Base-by-base conservation (phyloP, 1,140 invertebrate species). In the Camponotus pennsylvanicus region DNA sequence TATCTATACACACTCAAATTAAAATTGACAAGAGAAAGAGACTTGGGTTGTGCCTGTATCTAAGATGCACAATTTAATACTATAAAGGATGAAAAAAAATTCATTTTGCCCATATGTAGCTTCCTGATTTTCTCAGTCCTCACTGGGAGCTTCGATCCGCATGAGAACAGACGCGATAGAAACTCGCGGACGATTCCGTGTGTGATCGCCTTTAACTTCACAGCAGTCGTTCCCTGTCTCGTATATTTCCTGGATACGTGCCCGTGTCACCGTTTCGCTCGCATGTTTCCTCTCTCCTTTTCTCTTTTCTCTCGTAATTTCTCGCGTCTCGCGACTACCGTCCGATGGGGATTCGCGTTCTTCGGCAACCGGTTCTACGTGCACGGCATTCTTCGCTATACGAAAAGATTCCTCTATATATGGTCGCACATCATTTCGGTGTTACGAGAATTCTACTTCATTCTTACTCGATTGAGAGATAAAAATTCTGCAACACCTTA, bases 231-330 rank as follows among this genome's bases (percentile, higher is more conserved):
- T 86, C 32, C 85, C 57, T 87, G 85, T 89, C 80, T 85, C 85
- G 45, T 71, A 87, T 86, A 83, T 87, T 85, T 87, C 55, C 76
- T 32, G 49, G 9, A 79, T 63, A 79, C 69, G 80, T 64, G 67
- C 45, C 32, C 63, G 73, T 83, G 59, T 80, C 52, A 85, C 59
- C 59, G 73, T 85, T 64, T 3, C 42, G 15, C 32, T 76, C 71
- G 57, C 80, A 18, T 57, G 45, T 78, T 52, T 57, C 59, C 49
- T 84, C 59, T 55, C 49, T 42, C 15, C 69, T 42, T 75, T 18
- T 59, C 13, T 27, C 15, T 21, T 75, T 64, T 52, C 59, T 83
- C 57, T 77, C 59, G 45, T 76, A 85, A 76, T 78, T 49, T 84
- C 82, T 85, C 73, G 42, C 78, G 61, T n/a, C 34, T 40, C 66